These are phyloP conservation scores for Neodontobutis hainanensis DNA, from an alignment of 2,113 vertebrate genomes.

Conservation along the genomic window DNA sequence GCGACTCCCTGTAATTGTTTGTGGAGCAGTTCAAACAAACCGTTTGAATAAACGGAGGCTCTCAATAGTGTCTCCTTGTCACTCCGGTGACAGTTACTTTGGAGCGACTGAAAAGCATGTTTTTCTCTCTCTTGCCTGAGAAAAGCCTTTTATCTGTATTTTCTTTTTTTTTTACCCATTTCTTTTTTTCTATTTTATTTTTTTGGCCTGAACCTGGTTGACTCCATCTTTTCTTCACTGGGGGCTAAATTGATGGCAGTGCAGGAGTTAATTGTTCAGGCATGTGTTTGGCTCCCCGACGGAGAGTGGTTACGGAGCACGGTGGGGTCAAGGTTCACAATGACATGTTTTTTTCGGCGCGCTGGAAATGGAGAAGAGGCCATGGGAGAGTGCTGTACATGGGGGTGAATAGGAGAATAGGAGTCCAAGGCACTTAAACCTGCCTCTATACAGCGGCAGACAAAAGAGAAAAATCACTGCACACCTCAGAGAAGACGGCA, in stretches of 20 bases:
- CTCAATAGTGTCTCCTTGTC: constrained; percentile 70
- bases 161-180: constrained; percentile 51
- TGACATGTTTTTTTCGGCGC: constrained; percentile 66
- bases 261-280: constrained; percentile 80
- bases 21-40: constrained; percentile 61
- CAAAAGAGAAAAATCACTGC: constrained; percentile 67
- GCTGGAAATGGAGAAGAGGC: constrained; percentile 68
- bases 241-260: constrained; percentile 75
- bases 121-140: constrained; percentile 61
- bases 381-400: constrained; percentile 69
- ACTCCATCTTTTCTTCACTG: constrained; percentile 73
- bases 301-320: constrained; percentile 74
- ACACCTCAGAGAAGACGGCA: constrained; percentile 50
- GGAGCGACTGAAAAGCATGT: constrained; percentile 66
- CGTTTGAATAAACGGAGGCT: constrained; percentile 63
- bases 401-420: constrained; percentile 68
- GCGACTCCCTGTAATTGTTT: constrained; percentile 64
- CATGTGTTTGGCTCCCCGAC: constrained; percentile 78
- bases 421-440: constrained; percentile 73
- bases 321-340: constrained; percentile 70
- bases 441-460: constrained; percentile 62
- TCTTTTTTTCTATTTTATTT: constrained; percentile 40
- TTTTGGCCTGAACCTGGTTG: constrained; percentile 68
- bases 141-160: constrained; percentile 69
- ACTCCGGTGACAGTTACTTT: constrained; percentile 72